Evolutionary conservation across 2,888 invertebrate species (phyloP), one percentile per base, ranked within the genome.

Genomic region (Diadegma fenestrale): DNA sequence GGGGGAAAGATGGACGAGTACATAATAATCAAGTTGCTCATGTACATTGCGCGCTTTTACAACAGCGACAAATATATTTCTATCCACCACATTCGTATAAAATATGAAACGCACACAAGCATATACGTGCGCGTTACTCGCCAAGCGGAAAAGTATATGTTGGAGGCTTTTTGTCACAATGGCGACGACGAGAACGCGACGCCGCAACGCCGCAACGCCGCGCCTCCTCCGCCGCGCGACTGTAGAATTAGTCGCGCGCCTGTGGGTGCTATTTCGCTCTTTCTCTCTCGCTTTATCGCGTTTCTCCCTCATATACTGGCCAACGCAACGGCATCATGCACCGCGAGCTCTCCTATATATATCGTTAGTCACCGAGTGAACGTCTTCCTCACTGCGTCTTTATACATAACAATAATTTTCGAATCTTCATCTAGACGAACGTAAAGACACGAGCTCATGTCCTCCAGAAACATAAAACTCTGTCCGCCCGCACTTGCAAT

Each of bases 341-440:
- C 19, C 30, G 30, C 30, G 30, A 33, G 48, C 58, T 43, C 86
- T 33, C 4, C 1, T 37, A 71, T 71, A 48, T 88, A 80, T 88
- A 43, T 58, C 87, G 88, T 88, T 90, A 89, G 89, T 90, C 89
- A 88, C 89, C 87, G 89, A 88, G 88, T 88, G 86, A 88, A 88
- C 87, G 89, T 88, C 88, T 86, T 88, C 87, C 63, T n/a, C n/a
- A n/a, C n/a, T n/a, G n/a, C n/a, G n/a, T n/a, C n/a, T n/a, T n/a
- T n/a, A n/a, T n/a, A 63, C 45, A 41, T 41, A 68, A 37, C 33
- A 58, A 82, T 63, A 76, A 58, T 75, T 73, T 72, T 58, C 76
- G 58, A 83, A 78, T 66, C 63, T 45, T 72, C 30, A 14, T 51
- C 51, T 43, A 71, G 5, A 30, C 51, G 51, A 33, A 48, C 37